These are phyloP conservation scores for Stegodyphus mimosarum DNA, from an alignment of 1,140 invertebrate genomes.

Conservation along the genomic window DNA sequence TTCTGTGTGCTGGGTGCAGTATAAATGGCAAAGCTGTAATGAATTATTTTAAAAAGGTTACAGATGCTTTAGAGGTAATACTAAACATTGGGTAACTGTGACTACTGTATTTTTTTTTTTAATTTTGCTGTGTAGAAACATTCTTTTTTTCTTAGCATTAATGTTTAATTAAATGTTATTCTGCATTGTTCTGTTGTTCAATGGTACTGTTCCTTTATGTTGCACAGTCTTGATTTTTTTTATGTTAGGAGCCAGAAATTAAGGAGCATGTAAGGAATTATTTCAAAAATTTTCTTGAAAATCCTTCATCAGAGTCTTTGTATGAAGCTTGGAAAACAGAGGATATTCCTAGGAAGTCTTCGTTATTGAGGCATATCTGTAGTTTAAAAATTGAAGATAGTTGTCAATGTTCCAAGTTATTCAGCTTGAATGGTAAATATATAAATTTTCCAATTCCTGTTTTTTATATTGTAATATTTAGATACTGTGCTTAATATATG, in stretches of 20 bases:
- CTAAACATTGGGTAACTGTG: too few species aligned
- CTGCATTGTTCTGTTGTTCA: too few species aligned
- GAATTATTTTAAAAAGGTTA: too few species aligned
- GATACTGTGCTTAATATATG: too few species aligned
- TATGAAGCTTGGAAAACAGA: neutral
- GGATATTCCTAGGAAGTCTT: slow-evolving; percentile 8
- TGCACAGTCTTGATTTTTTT: neutral
- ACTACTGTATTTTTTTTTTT: too few species aligned
- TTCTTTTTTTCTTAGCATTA: too few species aligned
- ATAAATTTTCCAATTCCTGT: neutral
- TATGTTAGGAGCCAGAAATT: slow-evolving; percentile 42
- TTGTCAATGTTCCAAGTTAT: slow-evolving; percentile 6
- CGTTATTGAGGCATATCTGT: slow-evolving; percentile 6
- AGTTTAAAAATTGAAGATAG: slow-evolving; percentile 22
- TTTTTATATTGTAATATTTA: neutral
- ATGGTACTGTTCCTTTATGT: too few species aligned
- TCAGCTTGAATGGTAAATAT: neutral
- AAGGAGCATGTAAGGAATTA: slow-evolving; percentile 28
- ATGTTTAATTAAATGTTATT: too few species aligned
- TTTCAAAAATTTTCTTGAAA: slow-evolving; percentile 17
- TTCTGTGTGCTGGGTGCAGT: too few species aligned
- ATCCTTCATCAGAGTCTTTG: slow-evolving; percentile 1
- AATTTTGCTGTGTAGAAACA: too few species aligned
- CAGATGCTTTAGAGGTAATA: too few species aligned
- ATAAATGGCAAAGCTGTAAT: too few species aligned